Evolutionary conservation across 2,888 invertebrate species (phyloP).

Genomic region (Epistrophe eligans): DNA sequence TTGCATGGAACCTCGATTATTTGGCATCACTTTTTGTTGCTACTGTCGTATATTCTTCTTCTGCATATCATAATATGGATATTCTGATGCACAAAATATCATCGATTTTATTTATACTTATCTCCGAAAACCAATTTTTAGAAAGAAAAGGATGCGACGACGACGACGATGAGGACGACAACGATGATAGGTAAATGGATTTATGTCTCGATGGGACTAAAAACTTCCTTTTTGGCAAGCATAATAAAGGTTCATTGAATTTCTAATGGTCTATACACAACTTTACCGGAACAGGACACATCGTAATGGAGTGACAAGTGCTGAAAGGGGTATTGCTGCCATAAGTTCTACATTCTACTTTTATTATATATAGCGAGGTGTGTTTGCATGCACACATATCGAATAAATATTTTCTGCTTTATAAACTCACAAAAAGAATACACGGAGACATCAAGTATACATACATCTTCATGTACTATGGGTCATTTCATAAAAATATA

Average conservation of each 20-base stretch:
- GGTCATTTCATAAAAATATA: neutral
- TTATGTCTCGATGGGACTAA: constrained; percentile 65
- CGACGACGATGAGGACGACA: neutral
- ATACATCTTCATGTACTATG: neutral
- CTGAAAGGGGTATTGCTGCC: constrained; percentile 6
- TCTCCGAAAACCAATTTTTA: constrained; percentile 65
- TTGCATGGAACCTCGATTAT: no score
- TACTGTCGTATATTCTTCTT: neutral
- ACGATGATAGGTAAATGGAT: constrained; percentile 52
- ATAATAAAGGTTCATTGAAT: constrained; percentile 70
- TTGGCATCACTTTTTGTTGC: constrained; percentile 20
- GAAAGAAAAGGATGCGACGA: constrained; percentile 42
- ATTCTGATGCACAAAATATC: constrained; percentile 49
- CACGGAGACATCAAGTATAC: neutral
- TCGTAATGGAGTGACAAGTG: constrained; percentile 38
- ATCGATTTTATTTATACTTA: constrained; percentile 63
- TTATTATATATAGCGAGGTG: no score
- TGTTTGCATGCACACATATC: neutral
- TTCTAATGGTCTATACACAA: constrained; percentile 50
- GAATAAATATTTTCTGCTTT: constrained; percentile 46
- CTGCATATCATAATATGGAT: neutral
- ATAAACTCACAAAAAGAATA: constrained; percentile 27
- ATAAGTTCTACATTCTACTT: neutral
- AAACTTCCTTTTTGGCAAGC: constrained; percentile 70
- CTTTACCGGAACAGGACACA: constrained; percentile 36